Base-by-base conservation (phyloP, 2,888 invertebrate genomes). In the Seladonia tumulorum region DNA sequence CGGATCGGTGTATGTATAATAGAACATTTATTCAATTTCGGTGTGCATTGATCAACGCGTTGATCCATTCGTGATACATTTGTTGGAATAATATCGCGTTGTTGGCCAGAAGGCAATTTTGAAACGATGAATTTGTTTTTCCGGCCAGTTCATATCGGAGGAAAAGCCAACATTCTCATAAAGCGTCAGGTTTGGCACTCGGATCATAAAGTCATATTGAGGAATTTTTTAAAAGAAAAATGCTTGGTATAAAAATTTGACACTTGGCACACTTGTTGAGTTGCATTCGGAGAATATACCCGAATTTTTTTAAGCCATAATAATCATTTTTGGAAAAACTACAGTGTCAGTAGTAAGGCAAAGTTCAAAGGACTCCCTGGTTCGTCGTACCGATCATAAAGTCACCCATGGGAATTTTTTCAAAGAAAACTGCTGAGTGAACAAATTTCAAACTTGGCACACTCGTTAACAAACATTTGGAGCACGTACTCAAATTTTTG, bases 391-490 rank as follows among this genome's bases (percentile, higher is more conserved):
- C 3, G 16, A 49, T 16, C 5, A 16, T 1, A 49, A 14, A 16
- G 16, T 16, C 16, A 49, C 1, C 7, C 0, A 7, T 53, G 2
- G 4, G 12, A 57, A 57, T 57, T 57, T 25, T 57, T 57, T 60
- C 12, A 10, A n/a, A 1, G 57, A 10, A 57, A 25, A 25, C 14
- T 2, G 8, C 12, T 60, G 0, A 0, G 0, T 5, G 0, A 0
- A n/a, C 3, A 12, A n/a, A 25, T n/a, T 60, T 25, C 0, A n/a
- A 25, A 60, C n/a, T 60, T 25, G 10, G 12, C 25, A 25, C 7
- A 25, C 0, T 60, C 25, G 1, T 60, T 25, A n/a, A 60, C 1
- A 0, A n/a, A 60, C 1, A 25, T 60, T 25, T 60, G 12, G 12
- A 12, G n/a, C 0, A 60, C 14, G 1, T 60, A 5, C 12, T 12